Conservation (phyloP, 2,888 invertebrate species). For the Meiosimyza platycephala region DNA sequence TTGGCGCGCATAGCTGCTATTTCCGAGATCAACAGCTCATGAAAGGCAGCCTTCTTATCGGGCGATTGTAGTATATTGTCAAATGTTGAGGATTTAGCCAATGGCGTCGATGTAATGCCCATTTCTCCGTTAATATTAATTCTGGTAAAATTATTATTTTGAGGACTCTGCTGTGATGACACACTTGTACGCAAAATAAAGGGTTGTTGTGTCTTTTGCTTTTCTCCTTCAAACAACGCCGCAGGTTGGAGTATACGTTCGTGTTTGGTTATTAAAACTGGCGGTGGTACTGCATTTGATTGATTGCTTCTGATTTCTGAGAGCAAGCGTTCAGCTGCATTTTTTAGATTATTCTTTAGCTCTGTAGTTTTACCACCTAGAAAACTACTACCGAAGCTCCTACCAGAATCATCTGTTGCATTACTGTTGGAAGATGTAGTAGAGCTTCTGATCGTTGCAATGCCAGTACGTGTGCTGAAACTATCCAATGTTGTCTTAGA, state of each 20-base stretch:
- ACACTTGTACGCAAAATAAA: slow-evolving; percentile 47
- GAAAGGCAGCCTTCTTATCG: slow-evolving; percentile 67
- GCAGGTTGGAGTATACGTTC: slow-evolving; percentile 59
- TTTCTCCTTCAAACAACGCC: slow-evolving; percentile 53
- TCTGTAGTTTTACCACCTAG: slow-evolving; percentile 61
- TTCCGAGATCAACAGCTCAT: slow-evolving; percentile 79
- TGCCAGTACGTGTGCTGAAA: slow-evolving; percentile 49
- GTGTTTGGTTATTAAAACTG: slow-evolving; percentile 59
- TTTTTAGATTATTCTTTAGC: slow-evolving; percentile 65
- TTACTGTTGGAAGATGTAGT: slow-evolving; percentile 26
- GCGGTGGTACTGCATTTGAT: slow-evolving; percentile 52
- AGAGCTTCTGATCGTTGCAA: slow-evolving; percentile 44
- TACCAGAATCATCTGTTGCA: slow-evolving; percentile 40
- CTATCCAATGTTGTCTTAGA: slow-evolving; percentile 63
- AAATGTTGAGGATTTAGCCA: slow-evolving; percentile 9
- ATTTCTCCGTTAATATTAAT: slow-evolving; percentile 53
- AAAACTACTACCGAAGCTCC: slow-evolving; percentile 44
- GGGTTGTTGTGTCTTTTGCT: slow-evolving; percentile 44
- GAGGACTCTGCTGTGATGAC: slow-evolving; percentile 13
- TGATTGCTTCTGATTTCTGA: slow-evolving; percentile 66
- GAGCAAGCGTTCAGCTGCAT: slow-evolving; percentile 65
- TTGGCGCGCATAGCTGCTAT: slow-evolving; percentile 74
- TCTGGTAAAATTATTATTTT: slow-evolving; percentile 54
- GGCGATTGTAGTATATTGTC: slow-evolving; percentile 44
- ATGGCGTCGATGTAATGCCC: slow-evolving; percentile 41